These are phyloP conservation scores for Notarius lentiginosus DNA, from an alignment of 2,113 vertebrate species.

Conservation along the genomic window DNA sequence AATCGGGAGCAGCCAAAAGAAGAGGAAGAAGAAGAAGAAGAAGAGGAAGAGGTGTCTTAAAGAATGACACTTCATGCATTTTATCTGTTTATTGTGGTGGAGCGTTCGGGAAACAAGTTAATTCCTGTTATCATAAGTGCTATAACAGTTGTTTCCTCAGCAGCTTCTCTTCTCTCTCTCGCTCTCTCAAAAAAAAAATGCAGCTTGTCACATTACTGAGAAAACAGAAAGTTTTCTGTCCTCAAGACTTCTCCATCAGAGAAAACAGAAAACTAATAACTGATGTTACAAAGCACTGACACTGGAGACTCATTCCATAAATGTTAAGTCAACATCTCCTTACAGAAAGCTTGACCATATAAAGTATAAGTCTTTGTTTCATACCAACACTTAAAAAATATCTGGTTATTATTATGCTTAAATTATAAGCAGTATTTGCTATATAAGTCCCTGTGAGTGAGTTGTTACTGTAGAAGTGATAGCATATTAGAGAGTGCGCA, in stretches of 20 bases:
- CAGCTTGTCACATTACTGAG: not conserved
- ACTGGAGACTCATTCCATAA: not conserved
- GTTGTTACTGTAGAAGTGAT: not conserved
- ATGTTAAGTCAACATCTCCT: not conserved
- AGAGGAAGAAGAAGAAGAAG: no score
- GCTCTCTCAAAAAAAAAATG: not conserved
- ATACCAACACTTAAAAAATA: not conserved
- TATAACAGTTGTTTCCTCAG: constrained; percentile 11
- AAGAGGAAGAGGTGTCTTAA: not conserved
- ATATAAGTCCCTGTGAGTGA: not conserved
- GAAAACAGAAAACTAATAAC: not conserved
- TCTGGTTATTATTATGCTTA: not conserved
- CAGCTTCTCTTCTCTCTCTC: not conserved
- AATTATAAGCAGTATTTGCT: not conserved
- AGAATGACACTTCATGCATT: not conserved
- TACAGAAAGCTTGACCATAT: not conserved
- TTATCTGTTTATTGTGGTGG: not conserved
- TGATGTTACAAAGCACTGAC: not conserved
- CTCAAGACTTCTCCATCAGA: not conserved
- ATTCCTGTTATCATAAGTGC: not conserved
- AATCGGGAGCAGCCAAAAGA: no score
- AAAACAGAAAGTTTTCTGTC: not conserved
- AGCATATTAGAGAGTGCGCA: not conserved
- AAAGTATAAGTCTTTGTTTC: not conserved
- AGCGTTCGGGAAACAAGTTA: not conserved